Conservation (phyloP, 1,140 invertebrate genomes). For the Lasioglossum baleicum region DNA sequence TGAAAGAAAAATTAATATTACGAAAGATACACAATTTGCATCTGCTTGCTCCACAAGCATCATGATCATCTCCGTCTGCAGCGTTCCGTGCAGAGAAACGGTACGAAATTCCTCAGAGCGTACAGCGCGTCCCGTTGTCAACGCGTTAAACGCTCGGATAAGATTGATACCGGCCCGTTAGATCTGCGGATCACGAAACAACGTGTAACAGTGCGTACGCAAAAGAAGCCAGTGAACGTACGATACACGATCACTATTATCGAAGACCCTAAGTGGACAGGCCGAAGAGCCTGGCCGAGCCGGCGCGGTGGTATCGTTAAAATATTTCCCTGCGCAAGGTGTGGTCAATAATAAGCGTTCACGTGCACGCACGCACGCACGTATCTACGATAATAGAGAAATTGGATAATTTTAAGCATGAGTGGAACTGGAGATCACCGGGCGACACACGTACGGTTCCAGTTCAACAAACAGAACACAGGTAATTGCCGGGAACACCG, state of each 20-base stretch:
- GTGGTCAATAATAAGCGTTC: constrained; percentile 38
- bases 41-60: no score
- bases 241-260: constrained; percentile 19
- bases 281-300: no score
- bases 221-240: not conserved
- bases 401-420: constrained; percentile 55
- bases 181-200: not conserved
- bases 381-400: constrained; percentile 39
- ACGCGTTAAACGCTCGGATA: not conserved
- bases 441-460: constrained; percentile 44
- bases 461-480: constrained; percentile 35
- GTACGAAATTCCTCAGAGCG: not conserved
- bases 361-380: constrained; percentile 2
- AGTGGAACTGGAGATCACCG: constrained; percentile 44
- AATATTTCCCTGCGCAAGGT: constrained; percentile 35
- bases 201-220: not conserved
- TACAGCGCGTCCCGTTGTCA: not conserved
- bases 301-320: constrained; percentile 11
- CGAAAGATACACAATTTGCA: no score
- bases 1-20: no score
- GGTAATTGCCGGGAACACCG: not conserved
- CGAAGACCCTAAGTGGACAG: not conserved
- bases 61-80: no score
- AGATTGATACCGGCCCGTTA: constrained; percentile 4
- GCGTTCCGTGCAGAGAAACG: no score